Evolutionary conservation across 2,888 invertebrate species (phyloP).

Genomic region (Halictus ligatus): DNA sequence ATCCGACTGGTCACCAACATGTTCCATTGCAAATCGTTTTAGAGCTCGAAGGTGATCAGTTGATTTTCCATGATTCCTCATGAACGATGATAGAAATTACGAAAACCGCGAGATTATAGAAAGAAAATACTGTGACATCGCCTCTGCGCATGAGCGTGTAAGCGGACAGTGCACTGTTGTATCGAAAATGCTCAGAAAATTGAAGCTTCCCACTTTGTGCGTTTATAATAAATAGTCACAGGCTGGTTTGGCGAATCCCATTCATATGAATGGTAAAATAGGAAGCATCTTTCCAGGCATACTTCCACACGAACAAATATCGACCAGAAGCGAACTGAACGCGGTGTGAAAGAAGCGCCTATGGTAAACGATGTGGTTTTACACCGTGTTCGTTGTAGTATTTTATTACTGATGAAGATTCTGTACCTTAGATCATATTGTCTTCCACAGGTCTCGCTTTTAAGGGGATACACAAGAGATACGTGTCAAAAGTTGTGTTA

Average conservation of each 20-base stretch:
- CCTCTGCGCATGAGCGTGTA: conserved; percentile 53
- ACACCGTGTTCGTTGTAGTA: conserved; percentile 58
- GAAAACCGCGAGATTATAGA: not conserved
- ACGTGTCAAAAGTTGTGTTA: conserved; percentile 69
- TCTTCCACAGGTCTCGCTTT: conserved; percentile 82
- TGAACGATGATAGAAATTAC: not conserved
- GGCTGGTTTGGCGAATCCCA: not conserved
- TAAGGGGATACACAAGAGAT: conserved; percentile 74
- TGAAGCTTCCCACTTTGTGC: conserved; percentile 45
- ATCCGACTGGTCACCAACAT: no score
- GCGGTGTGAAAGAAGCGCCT: conserved; percentile 65
- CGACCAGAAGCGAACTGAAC: conserved; percentile 49
- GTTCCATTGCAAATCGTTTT: no score
- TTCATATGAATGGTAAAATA: conserved; percentile 17
- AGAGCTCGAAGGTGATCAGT: not conserved
- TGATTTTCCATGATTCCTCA: not conserved
- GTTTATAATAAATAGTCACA: not conserved
- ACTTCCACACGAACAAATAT: conserved; percentile 38
- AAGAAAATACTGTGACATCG: conserved; percentile 18
- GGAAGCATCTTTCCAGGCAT: conserved; percentile 53
- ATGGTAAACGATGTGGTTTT: conserved; percentile 49
- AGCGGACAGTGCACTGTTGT: conserved; percentile 58
- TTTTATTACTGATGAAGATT: conserved; percentile 65
- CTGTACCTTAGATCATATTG: conserved; percentile 82
- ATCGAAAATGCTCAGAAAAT: conserved; percentile 54